phyloP scores from a whole-genome alignment of 2,113 vertebrate genomes.

The Rhagologus leucostigma region DNA sequence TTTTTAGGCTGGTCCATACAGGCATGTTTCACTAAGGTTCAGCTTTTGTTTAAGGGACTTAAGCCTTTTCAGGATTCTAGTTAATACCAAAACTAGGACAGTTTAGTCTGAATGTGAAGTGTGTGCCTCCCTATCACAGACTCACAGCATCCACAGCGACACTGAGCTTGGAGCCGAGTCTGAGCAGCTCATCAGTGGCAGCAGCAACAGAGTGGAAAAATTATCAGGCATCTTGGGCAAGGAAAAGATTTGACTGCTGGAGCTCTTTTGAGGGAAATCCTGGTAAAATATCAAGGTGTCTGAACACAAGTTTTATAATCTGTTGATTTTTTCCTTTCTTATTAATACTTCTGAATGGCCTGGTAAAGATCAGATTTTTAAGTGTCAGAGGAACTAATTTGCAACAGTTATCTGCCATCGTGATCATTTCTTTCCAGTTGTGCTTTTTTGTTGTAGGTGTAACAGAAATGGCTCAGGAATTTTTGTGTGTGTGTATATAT shows the following conservation, averaged over 20 bases:
- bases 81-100: constrained; percentile 37
- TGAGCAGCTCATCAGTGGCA: constrained; percentile 60
- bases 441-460: neutral
- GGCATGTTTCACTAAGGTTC: constrained; percentile 41
- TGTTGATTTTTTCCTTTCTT: neutral
- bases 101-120: constrained; percentile 63
- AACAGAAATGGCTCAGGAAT: neutral
- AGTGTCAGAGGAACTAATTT: neutral
- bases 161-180: constrained; percentile 40
- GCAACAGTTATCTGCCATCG: neutral
- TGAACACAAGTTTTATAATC: constrained; percentile 46
- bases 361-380: constrained; percentile 10
- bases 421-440: neutral
- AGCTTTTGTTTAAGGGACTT: constrained; percentile 45
- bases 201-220: constrained; percentile 47
- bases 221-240: constrained; percentile 57
- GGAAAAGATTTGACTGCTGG: constrained; percentile 64
- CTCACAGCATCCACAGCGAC: constrained; percentile 60
- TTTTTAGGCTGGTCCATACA: constrained; percentile 26
- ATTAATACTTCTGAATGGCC: constrained; percentile 24
- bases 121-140: constrained; percentile 60
- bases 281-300: constrained; percentile 64
- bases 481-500: neutral
- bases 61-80: constrained; percentile 47
- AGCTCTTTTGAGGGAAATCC: constrained; percentile 68